phyloP scores from a whole-genome alignment of 2,797 vertebrate genomes.

The Sebastolobus altivelis region DNA sequence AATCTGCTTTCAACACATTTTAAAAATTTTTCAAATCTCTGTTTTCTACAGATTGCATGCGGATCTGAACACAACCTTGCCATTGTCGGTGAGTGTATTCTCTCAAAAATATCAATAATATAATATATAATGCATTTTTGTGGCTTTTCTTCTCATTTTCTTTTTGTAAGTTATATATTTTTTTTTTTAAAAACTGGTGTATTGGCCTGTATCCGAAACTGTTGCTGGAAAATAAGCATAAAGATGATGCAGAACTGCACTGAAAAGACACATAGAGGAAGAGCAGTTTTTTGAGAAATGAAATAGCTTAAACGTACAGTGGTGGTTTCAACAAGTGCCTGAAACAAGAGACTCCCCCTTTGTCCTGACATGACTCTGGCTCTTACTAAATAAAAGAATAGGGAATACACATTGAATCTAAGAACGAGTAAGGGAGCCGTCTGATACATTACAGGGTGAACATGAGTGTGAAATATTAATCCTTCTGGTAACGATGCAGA shows the following conservation, averaged over 20 bases:
- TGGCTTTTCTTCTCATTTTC: background rate
- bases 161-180: background rate
- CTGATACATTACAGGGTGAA: slow-evolving; percentile 63
- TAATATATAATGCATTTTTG: background rate
- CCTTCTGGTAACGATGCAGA: slow-evolving; percentile 63
- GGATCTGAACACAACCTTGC: slow-evolving; percentile 97
- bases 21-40: slow-evolving; percentile 27
- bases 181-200: background rate
- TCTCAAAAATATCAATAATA: background rate
- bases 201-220: background rate
- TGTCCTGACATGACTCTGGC: slow-evolving; percentile 29
- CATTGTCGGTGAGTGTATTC: slow-evolving; percentile 89
- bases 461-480: slow-evolving; percentile 66
- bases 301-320: slow-evolving; percentile 8
- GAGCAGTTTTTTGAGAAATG: slow-evolving; percentile 12
- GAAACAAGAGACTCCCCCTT: slow-evolving; percentile 43
- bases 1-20: slow-evolving; percentile 29
- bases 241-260: slow-evolving; percentile 23
- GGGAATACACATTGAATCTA: slow-evolving; percentile 30
- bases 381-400: slow-evolving; percentile 28
- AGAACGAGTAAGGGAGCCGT: slow-evolving; percentile 45
- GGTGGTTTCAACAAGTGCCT: slow-evolving; percentile 33
- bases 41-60: slow-evolving; percentile 89
- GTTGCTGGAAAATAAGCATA: slow-evolving; percentile 4
- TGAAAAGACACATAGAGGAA: slow-evolving; percentile 5